A percentile compares a stretch with the other conserved stretches of the same genome.
These are phyloP conservation scores for Toxotes lorentzi DNA, from an alignment of 2,797 vertebrate species.

Conservation along the genomic window DNA sequence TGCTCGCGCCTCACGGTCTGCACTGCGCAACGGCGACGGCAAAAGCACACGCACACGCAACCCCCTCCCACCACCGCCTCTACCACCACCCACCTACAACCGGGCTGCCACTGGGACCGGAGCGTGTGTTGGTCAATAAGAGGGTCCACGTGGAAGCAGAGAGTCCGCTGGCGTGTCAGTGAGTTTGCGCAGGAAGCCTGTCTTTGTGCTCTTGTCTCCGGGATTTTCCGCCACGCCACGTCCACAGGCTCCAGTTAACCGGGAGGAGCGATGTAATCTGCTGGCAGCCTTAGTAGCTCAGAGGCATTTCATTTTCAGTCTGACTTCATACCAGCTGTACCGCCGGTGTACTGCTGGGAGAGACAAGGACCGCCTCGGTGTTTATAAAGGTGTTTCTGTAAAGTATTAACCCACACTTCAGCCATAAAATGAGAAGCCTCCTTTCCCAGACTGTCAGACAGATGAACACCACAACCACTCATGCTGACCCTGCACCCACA, in stretches of 20 bases:
- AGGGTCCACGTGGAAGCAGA: slow-evolving; percentile 79
- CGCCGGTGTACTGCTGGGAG: too few relatives aligned
- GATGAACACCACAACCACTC: too few relatives aligned
- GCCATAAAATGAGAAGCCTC: too few relatives aligned
- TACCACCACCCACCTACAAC: neutral
- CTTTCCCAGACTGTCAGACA: too few relatives aligned
- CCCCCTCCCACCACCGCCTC: neutral
- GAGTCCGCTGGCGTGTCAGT: slow-evolving; percentile 8
- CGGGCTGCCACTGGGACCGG: slow-evolving; percentile 58
- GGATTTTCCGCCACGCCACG: slow-evolving; percentile 65
- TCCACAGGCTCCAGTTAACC: slow-evolving; percentile 31
- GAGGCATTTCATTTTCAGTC: neutral
- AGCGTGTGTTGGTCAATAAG: slow-evolving; percentile 73
- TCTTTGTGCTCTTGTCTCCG: slow-evolving; percentile 23
- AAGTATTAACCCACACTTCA: too few relatives aligned
- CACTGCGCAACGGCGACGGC: slow-evolving; percentile 73
- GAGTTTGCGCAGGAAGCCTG: slow-evolving; percentile 42
- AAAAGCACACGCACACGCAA: slow-evolving; percentile 21
- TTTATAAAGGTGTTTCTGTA: too few relatives aligned
- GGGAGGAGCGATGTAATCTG: neutral
- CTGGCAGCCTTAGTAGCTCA: neutral
- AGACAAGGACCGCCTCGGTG: too few relatives aligned
- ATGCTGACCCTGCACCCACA: too few relatives aligned
- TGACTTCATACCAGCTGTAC: neutral
- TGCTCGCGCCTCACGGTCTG: slow-evolving; percentile 56